Conservation (phyloP, 2,888 invertebrate genomes). For the Ophonus ardosiacus region DNA sequence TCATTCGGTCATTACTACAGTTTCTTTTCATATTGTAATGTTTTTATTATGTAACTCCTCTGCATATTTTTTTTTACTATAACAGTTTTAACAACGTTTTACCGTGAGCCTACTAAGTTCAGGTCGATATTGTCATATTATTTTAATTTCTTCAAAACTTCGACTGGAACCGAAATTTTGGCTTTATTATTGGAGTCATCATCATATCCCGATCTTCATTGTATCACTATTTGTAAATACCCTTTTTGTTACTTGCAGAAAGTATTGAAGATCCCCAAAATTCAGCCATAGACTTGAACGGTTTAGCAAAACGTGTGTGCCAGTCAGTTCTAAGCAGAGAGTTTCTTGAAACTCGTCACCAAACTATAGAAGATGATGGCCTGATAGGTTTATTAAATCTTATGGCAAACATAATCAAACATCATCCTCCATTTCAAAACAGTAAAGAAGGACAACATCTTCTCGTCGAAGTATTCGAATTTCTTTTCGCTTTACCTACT, state of each 20-base stretch:
- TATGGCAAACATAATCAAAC: conserved; percentile 92
- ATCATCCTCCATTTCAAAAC: conserved; percentile 91
- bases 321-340: conserved; percentile 87
- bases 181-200: too few species aligned
- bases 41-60: too few species aligned
- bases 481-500: conserved; percentile 93
- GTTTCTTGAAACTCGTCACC: conserved; percentile 88
- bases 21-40: too few species aligned
- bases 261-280: conserved; percentile 79
- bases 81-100: too few species aligned
- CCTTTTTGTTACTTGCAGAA: conserved; percentile 70
- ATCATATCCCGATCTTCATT: too few species aligned
- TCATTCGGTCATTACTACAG: too few species aligned
- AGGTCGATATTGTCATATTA: too few species aligned
- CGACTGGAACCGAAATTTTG: too few species aligned
- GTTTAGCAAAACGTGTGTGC: conserved; percentile 81
- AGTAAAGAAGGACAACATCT: conserved; percentile 86
- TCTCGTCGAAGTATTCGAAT: conserved; percentile 86
- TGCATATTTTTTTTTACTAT: too few species aligned
- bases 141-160: too few species aligned
- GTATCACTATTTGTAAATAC: too few species aligned
- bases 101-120: too few species aligned
- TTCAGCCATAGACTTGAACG: conserved; percentile 84
- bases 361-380: conserved; percentile 92
- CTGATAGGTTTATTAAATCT: conserved; percentile 92